phyloP scores from a whole-genome alignment of 2,888 invertebrate species.

The Eurois occulta region DNA sequence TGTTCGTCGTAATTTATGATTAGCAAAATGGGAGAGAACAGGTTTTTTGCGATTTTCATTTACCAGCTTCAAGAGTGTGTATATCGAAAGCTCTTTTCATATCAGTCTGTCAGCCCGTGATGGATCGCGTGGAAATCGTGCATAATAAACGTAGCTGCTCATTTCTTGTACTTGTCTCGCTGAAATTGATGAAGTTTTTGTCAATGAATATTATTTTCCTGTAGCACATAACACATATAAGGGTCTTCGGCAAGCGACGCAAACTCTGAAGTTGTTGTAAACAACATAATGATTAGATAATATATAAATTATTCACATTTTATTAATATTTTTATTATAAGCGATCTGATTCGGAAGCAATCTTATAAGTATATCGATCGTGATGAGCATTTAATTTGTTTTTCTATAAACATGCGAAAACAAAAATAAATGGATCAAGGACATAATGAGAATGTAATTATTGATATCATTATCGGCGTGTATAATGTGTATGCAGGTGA shows the following conservation, averaged over 20 bases:
- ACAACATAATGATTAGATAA: not conserved
- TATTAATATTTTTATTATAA: not conserved
- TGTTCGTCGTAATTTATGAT: slow-evolving; percentile 65
- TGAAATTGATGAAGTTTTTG: slow-evolving; percentile 25
- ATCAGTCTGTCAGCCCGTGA: slow-evolving; percentile 18
- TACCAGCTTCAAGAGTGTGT: slow-evolving; percentile 44
- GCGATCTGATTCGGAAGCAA: not conserved
- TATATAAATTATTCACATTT: not conserved
- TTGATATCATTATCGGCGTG: slow-evolving; percentile 69
- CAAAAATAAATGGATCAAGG: slow-evolving; percentile 71
- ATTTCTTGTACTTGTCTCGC: slow-evolving; percentile 2
- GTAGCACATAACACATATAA: not conserved
- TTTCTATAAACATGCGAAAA: slow-evolving; percentile 34
- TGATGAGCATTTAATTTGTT: slow-evolving; percentile 33
- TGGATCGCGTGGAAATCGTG: slow-evolving; percentile 30
- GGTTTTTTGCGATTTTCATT: slow-evolving; percentile 60
- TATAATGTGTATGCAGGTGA: slow-evolving; percentile 69
- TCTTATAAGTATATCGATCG: not conserved
- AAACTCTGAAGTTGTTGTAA: not conserved
- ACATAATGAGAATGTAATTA: slow-evolving; percentile 66
- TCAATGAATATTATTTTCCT: not conserved
- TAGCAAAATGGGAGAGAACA: slow-evolving; percentile 60
- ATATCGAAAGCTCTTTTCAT: slow-evolving; percentile 38
- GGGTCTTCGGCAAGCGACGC: not conserved
- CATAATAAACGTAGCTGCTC: slow-evolving; percentile 18